phyloP scores from a whole-genome alignment of 2,797 vertebrate genomes.

The Gambusia yucatana region DNA sequence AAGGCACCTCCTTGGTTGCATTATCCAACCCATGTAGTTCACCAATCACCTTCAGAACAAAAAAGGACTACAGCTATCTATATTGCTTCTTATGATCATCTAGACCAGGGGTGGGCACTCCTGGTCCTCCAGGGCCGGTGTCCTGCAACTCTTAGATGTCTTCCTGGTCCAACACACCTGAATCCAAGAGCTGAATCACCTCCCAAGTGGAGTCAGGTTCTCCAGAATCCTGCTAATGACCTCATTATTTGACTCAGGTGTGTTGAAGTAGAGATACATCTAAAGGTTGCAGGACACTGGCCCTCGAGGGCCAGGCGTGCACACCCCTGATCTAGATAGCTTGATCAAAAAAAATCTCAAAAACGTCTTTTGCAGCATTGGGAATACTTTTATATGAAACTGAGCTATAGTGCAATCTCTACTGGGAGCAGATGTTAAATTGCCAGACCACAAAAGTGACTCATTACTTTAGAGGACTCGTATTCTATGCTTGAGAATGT shows the following conservation, averaged over 20 bases:
- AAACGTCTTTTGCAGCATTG: not conserved
- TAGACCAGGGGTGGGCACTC: not conserved
- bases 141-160: too few relatives aligned
- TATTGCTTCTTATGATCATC: slow-evolving; percentile 1
- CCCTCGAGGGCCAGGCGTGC: too few relatives aligned
- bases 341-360: not conserved
- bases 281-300: too few relatives aligned
- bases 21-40: slow-evolving; percentile 69
- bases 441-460: not conserved
- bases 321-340: not conserved
- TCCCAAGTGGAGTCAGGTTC: too few relatives aligned
- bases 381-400: not conserved
- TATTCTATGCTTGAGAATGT: too few relatives aligned
- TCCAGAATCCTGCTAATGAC: too few relatives aligned
- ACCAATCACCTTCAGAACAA: slow-evolving; percentile 82
- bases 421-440: not conserved
- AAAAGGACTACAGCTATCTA: not conserved
- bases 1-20: slow-evolving; percentile 42
- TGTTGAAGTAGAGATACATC: too few relatives aligned
- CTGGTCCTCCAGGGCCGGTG: too few relatives aligned
- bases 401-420: not conserved
- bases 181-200: too few relatives aligned
- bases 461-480: not conserved
- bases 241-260: too few relatives aligned
- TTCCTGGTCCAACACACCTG: too few relatives aligned